Base-by-base conservation (phyloP, 1,140 invertebrate species). In the Aricia agestis region DNA sequence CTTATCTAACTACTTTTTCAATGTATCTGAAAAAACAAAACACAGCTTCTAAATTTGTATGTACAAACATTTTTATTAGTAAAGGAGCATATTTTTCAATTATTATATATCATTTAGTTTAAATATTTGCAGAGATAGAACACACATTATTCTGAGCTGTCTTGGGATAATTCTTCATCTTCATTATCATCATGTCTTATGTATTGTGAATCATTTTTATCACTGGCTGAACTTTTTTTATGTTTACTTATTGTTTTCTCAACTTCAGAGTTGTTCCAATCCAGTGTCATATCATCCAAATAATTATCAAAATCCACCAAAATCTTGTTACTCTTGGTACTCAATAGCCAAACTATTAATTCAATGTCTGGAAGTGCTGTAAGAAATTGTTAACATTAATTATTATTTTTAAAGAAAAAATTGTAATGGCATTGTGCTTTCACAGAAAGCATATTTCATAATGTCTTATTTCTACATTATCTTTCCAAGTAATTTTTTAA, bases 301-400 rank as follows among this genome's bases (percentile, higher is more conserved):
- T 98, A 97, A 90, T 98, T 97, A 87, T 98, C 97, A 92, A 98
- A 98, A 90, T 98, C 97, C 10, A 96, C 88, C 3, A 98, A 86
- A 76, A 95, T 93, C 71, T 95, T 94, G 80, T 95, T 95, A 0
- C 94, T 93, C 32, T 94, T 93, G 15, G 93, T 84, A 77, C 95
- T 94, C 17, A 97, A 82, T 42, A 98, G 89, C 31, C 93, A 83
- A 6, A 95, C 94, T 1, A 52, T 68, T 11, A 68, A 52, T 52
- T 52, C 11, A 1, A 1, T 13, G 45, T 52, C 45, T 52, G 45
- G 45, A 10, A 52, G 9, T 13, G 45, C 45, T 52, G 45, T 52
- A 52, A 52, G 9, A 52, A 36, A 36, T 4, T 4, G 9, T 25
- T 36, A 36, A 9, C 36, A 36, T 36, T 36, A 6, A 36, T 25